phyloP scores from a whole-genome alignment of 2,888 invertebrate genomes.

The Zygaena filipendulae region DNA sequence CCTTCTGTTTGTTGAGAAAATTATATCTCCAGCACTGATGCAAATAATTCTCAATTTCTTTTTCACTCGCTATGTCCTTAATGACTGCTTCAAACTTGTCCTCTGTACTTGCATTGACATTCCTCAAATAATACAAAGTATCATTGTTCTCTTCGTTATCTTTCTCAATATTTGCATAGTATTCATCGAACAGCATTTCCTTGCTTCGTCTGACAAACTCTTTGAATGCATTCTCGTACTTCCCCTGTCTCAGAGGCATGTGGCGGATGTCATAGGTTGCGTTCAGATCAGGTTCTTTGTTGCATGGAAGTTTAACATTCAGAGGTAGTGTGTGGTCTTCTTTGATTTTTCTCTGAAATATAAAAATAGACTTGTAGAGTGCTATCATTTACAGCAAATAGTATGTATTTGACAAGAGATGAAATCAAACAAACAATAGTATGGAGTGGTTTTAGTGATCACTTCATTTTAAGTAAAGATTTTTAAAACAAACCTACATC shows the following conservation, averaged over 20 bases:
- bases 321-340: slow-evolving; percentile 43
- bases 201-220: slow-evolving; percentile 49
- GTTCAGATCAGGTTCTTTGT: slow-evolving; percentile 39
- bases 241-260: slow-evolving; percentile 36
- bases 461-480: too few relatives aligned
- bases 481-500: too few relatives aligned
- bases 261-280: slow-evolving; percentile 40
- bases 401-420: slow-evolving; percentile 12
- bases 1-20: slow-evolving; percentile 33
- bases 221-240: slow-evolving; percentile 43
- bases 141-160: slow-evolving; percentile 27
- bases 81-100: slow-evolving; percentile 48
- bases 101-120: slow-evolving; percentile 46
- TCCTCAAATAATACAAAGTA: slow-evolving; percentile 34
- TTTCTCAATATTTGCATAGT: slow-evolving; percentile 25
- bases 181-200: slow-evolving; percentile 45
- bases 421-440: too few relatives aligned
- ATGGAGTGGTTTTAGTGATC: too few relatives aligned
- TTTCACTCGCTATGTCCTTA: slow-evolving; percentile 34
- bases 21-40: slow-evolving; percentile 55
- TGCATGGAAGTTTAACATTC: slow-evolving; percentile 31
- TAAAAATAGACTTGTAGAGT: neutral
- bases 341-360: slow-evolving; percentile 39
- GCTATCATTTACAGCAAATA: slow-evolving; percentile 3
- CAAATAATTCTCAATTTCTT: slow-evolving; percentile 49